Conservation (phyloP, 2,888 invertebrate genomes). For the Callosobruchus maculatus region DNA sequence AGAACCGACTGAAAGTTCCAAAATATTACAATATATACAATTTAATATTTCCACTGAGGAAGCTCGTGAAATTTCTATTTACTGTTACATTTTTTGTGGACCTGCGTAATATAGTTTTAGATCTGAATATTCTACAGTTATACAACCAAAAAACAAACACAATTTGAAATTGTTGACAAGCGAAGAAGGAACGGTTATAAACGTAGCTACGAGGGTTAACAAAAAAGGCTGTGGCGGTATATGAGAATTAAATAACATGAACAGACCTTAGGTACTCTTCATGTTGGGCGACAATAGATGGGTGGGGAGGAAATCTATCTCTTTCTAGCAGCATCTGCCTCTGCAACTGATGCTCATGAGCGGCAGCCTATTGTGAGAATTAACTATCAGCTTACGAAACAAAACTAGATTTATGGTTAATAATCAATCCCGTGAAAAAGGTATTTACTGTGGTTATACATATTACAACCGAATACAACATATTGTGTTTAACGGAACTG, state of each 20-base stretch:
- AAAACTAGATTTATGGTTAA: no score
- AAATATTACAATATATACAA: no score
- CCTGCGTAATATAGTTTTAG: no score
- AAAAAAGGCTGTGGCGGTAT: not conserved
- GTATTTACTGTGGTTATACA: no score
- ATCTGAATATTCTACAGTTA: no score
- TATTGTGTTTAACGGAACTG: no score
- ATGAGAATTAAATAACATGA: constrained; percentile 13
- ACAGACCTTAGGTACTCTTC: constrained; percentile 63
- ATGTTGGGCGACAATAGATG: constrained; percentile 62
- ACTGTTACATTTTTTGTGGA: no score
- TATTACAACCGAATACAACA: no score
- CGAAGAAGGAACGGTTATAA: not conserved
- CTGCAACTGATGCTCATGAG: constrained; percentile 82
- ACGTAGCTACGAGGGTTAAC: not conserved
- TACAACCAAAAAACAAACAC: not conserved
- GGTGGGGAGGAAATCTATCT: constrained; percentile 66
- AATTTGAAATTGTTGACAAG: not conserved
- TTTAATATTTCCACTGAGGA: no score
- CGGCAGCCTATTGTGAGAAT: constrained; percentile 56
- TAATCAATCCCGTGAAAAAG: no score
- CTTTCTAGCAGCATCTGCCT: constrained; percentile 80
- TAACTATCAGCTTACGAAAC: not conserved
- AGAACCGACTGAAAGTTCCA: no score
- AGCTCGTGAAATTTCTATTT: no score